Base-by-base conservation (phyloP, 2,888 invertebrate species). In the Dione juno region DNA sequence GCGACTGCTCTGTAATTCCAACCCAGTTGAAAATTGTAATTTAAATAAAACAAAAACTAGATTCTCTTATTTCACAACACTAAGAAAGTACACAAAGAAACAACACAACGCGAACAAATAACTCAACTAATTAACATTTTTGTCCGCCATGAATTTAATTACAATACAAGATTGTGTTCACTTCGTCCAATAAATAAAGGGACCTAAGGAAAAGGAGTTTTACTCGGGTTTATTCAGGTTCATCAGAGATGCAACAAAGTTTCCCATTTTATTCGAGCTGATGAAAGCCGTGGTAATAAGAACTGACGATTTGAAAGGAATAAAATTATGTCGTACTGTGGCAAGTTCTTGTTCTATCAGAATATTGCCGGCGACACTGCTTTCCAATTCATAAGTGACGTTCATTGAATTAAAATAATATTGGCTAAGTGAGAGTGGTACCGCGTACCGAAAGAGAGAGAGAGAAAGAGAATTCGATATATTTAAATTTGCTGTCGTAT, bases 61-160 rank as follows among this genome's bases (percentile, higher is more conserved):
- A 28, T 10, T 61, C 9, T 45, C 41, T 11, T 28, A 28, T 61
- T 43, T 37, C 54, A 21, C 21, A 43, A 43, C 14, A 43, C 59
- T 43, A 37, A 13, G 37, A 48, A 37, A 50, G 45, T 41, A 13
- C 21, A 64, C 50, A 50, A 50, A 37, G 37, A 8, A 64, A 50
- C 63, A 40, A 48, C 50, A 50, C 35, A 35, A 50, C 2, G 43
- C 11, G 14, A 66, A 52, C 67, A 71, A 68, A 71, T 68, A 71
- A 64, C 64, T 64, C 57, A 13, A 64, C 48, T 71, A 68, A 71
- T 71, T 68, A 68, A 59, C 68, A 66, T 61, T 71, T 71, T 68
- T 54, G 59, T 48, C 10, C 66, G 68, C 61, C 65, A 71, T 71
- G 59, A 71, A 71, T 71, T 66, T 61, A 59, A 66, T 71, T 66